Evolutionary conservation across 2,888 invertebrate genomes (phyloP), one percentile per base, ranked within the genome.

Genomic region (Dicroscelio sp.): DNA sequence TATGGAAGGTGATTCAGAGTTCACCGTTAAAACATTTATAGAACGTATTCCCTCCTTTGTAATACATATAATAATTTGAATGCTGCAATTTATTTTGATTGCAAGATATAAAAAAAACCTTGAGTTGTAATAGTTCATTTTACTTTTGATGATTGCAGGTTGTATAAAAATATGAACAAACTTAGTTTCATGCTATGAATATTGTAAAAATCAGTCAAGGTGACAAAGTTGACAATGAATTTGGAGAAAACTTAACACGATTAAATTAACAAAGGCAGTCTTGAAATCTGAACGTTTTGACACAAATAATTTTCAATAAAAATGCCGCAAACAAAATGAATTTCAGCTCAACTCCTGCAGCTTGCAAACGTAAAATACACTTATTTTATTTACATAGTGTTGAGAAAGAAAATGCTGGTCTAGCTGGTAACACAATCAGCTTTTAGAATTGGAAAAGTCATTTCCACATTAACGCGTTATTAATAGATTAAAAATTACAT

Each of bases 341-440:
- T 88, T 78, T 69, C 86, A 82, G 80, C 84, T 35, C 23, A 79
- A 84, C 90, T 90, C 91, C 91, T 91, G 91, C 91, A 91, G 91
- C 88, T 83, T 76, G 43, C 63, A 71, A 79, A 73, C 79, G 58
- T 30, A 43, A 82, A 67, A 88, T 86, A 76, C 58, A 27, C 38
- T 75, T 71, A 38, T 79, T 30, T 75, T 88, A 89, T 91, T 91
- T 84, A 89, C 88, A 91, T 55, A 58, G 69, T 35, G 78, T 79
- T 23, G 38, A 85, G 63, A 90, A 86, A 60, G 84, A 82, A 92
- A 90, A 92, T 69, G 79, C 83, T 83, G 88, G 86, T 80, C 48
- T 25, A 8, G 38, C 58, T 31, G 71, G 60, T 78, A 63, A 87
- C 27, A 87, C 63, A 86, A 86, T 84, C 80, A 67, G 52, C 52